A percentile compares a stretch with the other conserved stretches of the same genome.
These are phyloP conservation scores for Drosophila yakuba DNA, from an alignment of 1,140 invertebrate species.

Conservation along the genomic window DNA sequence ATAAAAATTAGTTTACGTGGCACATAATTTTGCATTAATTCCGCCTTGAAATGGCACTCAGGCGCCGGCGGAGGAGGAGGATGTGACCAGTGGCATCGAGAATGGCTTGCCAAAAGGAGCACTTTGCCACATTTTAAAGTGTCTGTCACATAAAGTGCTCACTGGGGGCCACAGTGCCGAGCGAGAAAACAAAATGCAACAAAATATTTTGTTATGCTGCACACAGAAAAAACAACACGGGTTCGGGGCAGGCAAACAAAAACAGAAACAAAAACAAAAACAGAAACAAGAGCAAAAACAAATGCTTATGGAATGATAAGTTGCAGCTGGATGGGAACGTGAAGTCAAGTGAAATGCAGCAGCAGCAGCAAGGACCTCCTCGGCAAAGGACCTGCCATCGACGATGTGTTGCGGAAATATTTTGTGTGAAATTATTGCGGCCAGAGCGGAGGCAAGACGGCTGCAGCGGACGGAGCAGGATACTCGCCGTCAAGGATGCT, in stretches of 20 bases:
- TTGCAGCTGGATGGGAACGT: slow-evolving; percentile 59
- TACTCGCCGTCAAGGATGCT: slow-evolving; percentile 10
- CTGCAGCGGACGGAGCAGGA: neutral
- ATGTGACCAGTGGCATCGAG: slow-evolving; percentile 7
- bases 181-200: slow-evolving; percentile 69
- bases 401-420: slow-evolving; percentile 74
- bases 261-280: slow-evolving; percentile 47
- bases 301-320: slow-evolving; percentile 81
- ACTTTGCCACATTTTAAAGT: slow-evolving; percentile 79
- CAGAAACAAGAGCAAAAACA: slow-evolving; percentile 50
- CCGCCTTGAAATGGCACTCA: slow-evolving; percentile 56
- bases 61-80: neutral
- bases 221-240: slow-evolving; percentile 45
- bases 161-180: slow-evolving; percentile 11
- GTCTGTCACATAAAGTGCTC: slow-evolving; percentile 74
- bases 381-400: slow-evolving; percentile 55
- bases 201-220: slow-evolving; percentile 77
- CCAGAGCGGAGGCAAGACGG: slow-evolving; percentile 20
- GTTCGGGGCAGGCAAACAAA: slow-evolving; percentile 26
- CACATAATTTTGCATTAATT: slow-evolving; percentile 81
- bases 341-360: slow-evolving; percentile 78
- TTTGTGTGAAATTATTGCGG: slow-evolving; percentile 75
- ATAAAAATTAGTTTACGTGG: slow-evolving; percentile 79
- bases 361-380: slow-evolving; percentile 15
- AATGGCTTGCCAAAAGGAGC: slow-evolving; percentile 55